Evolutionary conservation across 2,113 vertebrate species (phyloP).

Genomic region (Cacatua alba): DNA sequence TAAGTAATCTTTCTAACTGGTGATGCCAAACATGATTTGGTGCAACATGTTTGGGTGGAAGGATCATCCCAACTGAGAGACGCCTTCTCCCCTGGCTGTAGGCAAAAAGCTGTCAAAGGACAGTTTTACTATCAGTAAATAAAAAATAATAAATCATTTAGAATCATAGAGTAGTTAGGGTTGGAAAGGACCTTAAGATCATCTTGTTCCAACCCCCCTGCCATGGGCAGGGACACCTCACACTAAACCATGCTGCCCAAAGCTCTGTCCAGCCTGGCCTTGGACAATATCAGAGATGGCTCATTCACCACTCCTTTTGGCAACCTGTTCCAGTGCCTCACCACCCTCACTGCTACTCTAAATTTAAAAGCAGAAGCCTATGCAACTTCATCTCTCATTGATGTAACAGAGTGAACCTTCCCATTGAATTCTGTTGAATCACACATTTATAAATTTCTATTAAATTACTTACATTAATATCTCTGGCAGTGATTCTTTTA

Average conservation of each 20-base stretch:
- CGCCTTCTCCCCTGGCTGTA: background rate
- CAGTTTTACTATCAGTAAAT: background rate
- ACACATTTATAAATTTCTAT: background rate
- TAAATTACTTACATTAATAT: background rate
- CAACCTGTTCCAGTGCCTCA: background rate
- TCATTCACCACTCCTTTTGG: background rate
- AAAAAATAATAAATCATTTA: background rate
- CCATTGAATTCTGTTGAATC: background rate
- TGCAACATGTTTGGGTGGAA: background rate
- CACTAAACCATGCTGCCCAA: background rate
- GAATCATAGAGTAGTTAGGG: background rate
- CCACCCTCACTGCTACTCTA: background rate
- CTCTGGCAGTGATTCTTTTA: background rate
- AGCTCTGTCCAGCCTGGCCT: background rate
- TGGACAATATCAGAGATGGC: background rate
- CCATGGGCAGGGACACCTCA: background rate
- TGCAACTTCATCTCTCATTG: background rate
- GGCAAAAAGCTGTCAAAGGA: background rate
- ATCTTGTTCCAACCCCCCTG: background rate
- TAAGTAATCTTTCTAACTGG: background rate
- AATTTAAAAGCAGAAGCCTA: background rate
- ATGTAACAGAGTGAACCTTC: background rate
- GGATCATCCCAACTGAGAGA: background rate
- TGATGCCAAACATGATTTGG: background rate
- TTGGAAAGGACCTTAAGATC: background rate